Conservation (phyloP, 2,888 invertebrate genomes). For the Lysandra coridon region DNA sequence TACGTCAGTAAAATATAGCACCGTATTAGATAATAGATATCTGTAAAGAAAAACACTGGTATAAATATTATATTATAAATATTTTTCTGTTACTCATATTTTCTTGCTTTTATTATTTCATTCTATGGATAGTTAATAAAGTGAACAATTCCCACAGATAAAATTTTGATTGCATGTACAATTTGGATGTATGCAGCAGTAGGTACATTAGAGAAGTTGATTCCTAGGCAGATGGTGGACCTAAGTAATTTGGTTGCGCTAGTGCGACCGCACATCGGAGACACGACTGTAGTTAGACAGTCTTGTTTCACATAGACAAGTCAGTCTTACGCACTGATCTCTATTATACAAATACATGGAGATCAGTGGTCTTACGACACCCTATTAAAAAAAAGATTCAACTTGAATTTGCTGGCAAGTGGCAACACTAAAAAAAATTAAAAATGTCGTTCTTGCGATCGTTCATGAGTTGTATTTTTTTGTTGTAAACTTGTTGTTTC, state of each 20-base stretch:
- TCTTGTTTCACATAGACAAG: no score
- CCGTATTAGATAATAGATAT: slow-evolving; percentile 87
- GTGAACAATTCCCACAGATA: not conserved
- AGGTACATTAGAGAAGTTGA: no score
- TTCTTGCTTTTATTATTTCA: no score
- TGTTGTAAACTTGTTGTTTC: not conserved
- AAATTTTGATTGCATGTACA: not conserved
- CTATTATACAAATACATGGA: no score
- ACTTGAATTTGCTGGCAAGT: not conserved
- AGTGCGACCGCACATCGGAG: no score
- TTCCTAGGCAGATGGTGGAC: no score
- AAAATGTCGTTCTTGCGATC: slow-evolving; percentile 20
- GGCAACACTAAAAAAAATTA: slow-evolving; percentile 1
- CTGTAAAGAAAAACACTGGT: slow-evolving; percentile 65
- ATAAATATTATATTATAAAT: not conserved
- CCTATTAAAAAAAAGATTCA: no score
- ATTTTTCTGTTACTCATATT: not conserved
- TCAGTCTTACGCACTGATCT: no score
- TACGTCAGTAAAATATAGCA: slow-evolving; percentile 92
- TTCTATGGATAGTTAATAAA: no score
- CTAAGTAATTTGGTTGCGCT: no score
- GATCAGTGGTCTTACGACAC: no score
- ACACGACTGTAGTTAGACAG: no score
- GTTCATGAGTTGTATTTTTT: slow-evolving; percentile 21
- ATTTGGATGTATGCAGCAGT: not conserved